Conservation (phyloP, 1,140 invertebrate genomes). For the Pachyrhynchus sulphureomaculatus region DNA sequence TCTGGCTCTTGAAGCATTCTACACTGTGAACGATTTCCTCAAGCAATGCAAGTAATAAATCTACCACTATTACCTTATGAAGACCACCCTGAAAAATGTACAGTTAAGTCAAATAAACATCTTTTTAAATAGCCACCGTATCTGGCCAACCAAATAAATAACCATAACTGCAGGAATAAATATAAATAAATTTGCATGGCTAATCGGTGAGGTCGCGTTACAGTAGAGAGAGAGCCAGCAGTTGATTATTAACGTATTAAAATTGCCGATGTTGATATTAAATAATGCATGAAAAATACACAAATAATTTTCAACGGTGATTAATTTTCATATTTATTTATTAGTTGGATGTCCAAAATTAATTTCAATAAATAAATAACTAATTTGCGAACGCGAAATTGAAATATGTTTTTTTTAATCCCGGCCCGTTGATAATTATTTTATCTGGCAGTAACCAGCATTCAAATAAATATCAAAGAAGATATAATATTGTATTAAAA, state of each 20-base stretch:
- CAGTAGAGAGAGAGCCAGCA: background rate
- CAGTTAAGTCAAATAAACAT: too few species aligned
- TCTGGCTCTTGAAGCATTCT: too few species aligned
- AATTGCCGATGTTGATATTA: constrained; percentile 8
- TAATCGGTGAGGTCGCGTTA: constrained; percentile 13
- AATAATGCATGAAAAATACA: constrained; percentile 20
- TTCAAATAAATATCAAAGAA: too few species aligned
- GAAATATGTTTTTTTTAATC: constrained; percentile 2
- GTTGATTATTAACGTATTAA: constrained; percentile 21
- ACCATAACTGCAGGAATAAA: constrained; percentile 12
- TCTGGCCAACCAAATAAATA: background rate
- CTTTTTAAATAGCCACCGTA: too few species aligned
- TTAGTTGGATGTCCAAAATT: constrained; percentile 14
- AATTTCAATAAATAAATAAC: constrained; percentile 25
- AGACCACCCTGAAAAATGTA: too few species aligned
- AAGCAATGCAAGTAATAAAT: too few species aligned
- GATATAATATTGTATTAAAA: too few species aligned
- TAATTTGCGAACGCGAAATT: background rate
- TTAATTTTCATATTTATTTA: constrained; percentile 30
- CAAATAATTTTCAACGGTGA: constrained; percentile 15
- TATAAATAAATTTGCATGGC: constrained; percentile 20
- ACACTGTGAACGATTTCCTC: too few species aligned
- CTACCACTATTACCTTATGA: too few species aligned
- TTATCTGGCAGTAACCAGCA: too few species aligned
- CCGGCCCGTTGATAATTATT: too few species aligned